Base-by-base conservation (phyloP, 2,888 invertebrate species). In the Leptinotarsa rubiginosa region DNA sequence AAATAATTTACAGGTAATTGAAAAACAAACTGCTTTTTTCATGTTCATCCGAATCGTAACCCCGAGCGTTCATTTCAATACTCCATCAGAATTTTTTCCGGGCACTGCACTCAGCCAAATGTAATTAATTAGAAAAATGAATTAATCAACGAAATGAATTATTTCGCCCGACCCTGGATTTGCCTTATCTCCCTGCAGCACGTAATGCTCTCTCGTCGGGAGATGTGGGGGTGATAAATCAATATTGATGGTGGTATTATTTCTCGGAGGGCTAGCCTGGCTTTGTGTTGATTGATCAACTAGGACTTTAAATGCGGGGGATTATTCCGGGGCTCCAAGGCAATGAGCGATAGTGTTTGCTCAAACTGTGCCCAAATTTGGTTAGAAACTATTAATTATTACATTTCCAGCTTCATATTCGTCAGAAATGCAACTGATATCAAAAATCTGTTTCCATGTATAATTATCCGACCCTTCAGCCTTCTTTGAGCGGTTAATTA, bases 41-140 rank as follows among this genome's bases (percentile, higher is more conserved):
- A 16, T 10, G 25, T 62, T 62, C 62, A 12, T 41, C 31, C n/a
- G 41, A 20, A 56, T 13, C 41, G 56, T n/a, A 50, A 18, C 56
- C 56, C 10, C 31, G 25, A 25, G 62, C 25, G 16, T 62, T 41
- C 62, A 41, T 62, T 62, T 31, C 41, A 62, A 62, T 62, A 62
- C 41, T 62, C 12, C 18, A 62, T 62, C 31, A n/a, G 62, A 41
- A 62, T 31, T 62, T 62, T 22, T 41, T 62, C 41, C 62, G 62
- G 18, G 3, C 16, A 12, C 62, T 41, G 62, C 62, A 62, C 62
- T 62, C 62, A n/a, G 16, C 62, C 62, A n/a, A 62, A 62, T 62
- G 62, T 62, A 62, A 62, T 62, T 62, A 62, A 62, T 62, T 62
- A 62, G n/a, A 62, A 62, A 62, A 62, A 62, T 62, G 62, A 62